Evolutionary conservation across 1,140 invertebrate species (phyloP), one percentile per base, ranked within the genome.

Genomic region (Saccostrea cuccullata): DNA sequence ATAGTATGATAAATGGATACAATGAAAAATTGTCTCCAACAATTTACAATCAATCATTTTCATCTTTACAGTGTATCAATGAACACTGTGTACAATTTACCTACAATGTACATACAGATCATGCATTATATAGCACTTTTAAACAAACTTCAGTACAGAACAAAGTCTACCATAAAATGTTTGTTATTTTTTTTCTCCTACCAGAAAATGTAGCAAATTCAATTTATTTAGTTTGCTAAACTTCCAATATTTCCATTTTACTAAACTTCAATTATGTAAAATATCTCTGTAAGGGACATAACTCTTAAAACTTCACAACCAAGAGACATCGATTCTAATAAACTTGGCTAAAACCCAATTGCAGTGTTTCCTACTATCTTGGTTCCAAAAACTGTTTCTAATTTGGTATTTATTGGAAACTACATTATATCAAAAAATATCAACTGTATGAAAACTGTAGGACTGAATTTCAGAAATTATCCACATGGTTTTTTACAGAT

Each of bases 101-200:
- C 70, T 77, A 77, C 47, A 47, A 47, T 47, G 47, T 47, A 47
- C 26, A 30, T 77, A 77, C 70, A 77, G 26, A 77, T 77, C 70
- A 26, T 36, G 26, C 20, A 67, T 17, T 20, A 20, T 13, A 73
- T 30, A 77, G 70, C 70, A 77, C 70, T 77, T 77, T 77, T 36
- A 11, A 64, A 64, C 17, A 64, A 64, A 20, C n/a, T 64, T 64
- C 5, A 20, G n/a, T 64, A 64, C 47, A 20, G n/a, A n/a, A 64
- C 47, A 64, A 20, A 17, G 17, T 64, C 58, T 64, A 20, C 58
- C 17, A n/a, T n/a, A 47, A 47, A 47, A 47, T 47, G 47, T 64
- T 60, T 64, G 17, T n/a, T 20, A n/a, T 64, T 20, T 6, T n/a
- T 64, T 17, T 4, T 20, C 20, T 64, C 58, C 58, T 64, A 64